Evolutionary conservation across 2,797 vertebrate species (phyloP), one percentile per base, ranked within the genome.

Genomic region (Rhodeus uyekii): DNA sequence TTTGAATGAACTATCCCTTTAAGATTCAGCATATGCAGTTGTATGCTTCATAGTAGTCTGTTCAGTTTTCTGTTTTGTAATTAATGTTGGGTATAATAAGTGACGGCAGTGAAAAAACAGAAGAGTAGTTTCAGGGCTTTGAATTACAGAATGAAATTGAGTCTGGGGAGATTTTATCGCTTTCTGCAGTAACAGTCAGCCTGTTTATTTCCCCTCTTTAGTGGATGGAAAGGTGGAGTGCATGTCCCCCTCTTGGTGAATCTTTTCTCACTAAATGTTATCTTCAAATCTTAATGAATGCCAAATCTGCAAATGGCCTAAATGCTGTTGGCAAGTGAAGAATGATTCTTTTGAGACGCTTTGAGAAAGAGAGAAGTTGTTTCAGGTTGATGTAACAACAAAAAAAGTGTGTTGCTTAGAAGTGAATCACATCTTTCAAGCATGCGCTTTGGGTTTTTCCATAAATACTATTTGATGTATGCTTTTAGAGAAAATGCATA

Each of bases 241-340:
- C 60, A 78, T 74, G 12, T 85, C 60, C 69, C n/a, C 84, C 27
- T 38, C 63, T 83, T 46, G 32, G 76, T 74, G 12, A 74, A 83
- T 84, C 80, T 83, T 84, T 81, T 85, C 83, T 81, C 80, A 44
- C 85, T 86, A 76, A 87, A 84, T 82, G 77, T 83, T 86, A 87
- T 86, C 86, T 71, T 71, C 38, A 74, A 65, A 86, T 80, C 80
- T 86, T 83, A 86, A 87, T 87, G 77, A 86, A 86, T 85, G 39
- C 73, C n/a, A 55, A 86, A 73, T 74, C 44, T 86, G 72, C 83
- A 84, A 86, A 84, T 83, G 83, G 65, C 64, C 63, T 86, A 67
- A 73, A 58, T 85, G 71, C 16, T 69, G 46, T 81, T 83, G 82
- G 83, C 67, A 87, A 83, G 63, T 61, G 3, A 81, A 87, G 74